Base-by-base conservation (phyloP, 2,113 vertebrate genomes). In the Brachypodius melanocephalos region DNA sequence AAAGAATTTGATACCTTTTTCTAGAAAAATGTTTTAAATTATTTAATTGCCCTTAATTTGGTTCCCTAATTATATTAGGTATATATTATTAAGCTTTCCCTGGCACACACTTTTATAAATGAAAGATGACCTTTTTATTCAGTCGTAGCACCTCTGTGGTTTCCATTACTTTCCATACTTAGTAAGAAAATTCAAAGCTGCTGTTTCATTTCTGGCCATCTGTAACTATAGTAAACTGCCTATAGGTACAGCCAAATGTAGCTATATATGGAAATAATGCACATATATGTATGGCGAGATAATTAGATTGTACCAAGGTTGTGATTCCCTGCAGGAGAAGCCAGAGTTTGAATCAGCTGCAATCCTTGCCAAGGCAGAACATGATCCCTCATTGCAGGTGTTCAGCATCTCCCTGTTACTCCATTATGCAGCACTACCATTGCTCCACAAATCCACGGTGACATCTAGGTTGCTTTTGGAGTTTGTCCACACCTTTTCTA, bases 401-500 rank as follows among this genome's bases (percentile, higher is more conserved):
- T 72, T 81, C 48, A 55, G 77, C 69, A 82, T 68, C 65, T 72
- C 83, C 11, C 31, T 48, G 5, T 59, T 78, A 57, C 48, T 69
- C 40, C 25, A 3, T 69, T 71, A 3, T 0, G 15, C 31, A 62
- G 31, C 0, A 0, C 91, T 92, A 54, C 73, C 1, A 2, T 46
- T 5, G 32, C 81, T 81, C 52, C 62, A 34, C 71, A 83, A 76
- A 73, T 28, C 87, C 51, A 16, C 20, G 48, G 36, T 67, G 76
- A 88, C 42, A 62, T 49, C 68, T 58, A 55, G 76, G 63, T 71
- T 89, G 73, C n/a, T 89, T 77, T 86, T 94, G 87, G 87, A 92
- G 77, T 94, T 90, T 86, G 42, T 86, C 83, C 84, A 88, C 83
- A 84, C 84, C 76, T 95, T 95, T 94, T 89, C 55, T 66, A 80